Base-by-base conservation (phyloP, 2,113 vertebrate species). In the Apteryx owenii region DNA sequence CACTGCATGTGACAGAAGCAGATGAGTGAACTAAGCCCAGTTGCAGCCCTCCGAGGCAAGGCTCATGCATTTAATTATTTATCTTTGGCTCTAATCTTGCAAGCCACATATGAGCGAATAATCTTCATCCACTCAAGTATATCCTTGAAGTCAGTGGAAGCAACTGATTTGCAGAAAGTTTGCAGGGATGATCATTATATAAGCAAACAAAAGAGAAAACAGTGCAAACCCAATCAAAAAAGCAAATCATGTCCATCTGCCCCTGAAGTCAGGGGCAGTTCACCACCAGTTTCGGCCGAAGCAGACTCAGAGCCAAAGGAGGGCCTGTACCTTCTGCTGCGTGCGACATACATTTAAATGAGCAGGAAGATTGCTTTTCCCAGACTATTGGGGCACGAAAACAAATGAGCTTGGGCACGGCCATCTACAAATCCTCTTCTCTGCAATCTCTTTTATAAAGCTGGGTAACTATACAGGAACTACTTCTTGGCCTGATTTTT, bases 331-430 rank as follows among this genome's bases (percentile, higher is more conserved):
- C 25, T 18, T 80, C 28, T 62, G 36, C 31, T 73, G 10, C 26
- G 75, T 82, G 21, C 73, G 70, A 58, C 50, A 75, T 48, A 48
- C 61, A 48, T 65, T 69, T 31, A 89, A 97, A 53, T 54, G 65
- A 82, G 66, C 51, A 93, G 62, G 82, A 70, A 68, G 71, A 75
- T 25, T 89, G 60, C 20, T 93, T 95, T 83, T 88, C 91, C 51
- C 68, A 73, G 14, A 3, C 12, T 54, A 16, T 6, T 8, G 5
- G 33, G 53, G 68, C 54, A 75, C 12, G 54, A 77, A 75, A 31
- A 92, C 12, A 97, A 92, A 93, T 68, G 46, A 88, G 40, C n/a
- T 82, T 80, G 58, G 42, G 66, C 3, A 4, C 83, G 71, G 44
- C 20, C 4, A 4, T 76, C 56, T 69, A 48, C 23, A 88, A 80